Percentiles rank a stretch among this genome's conserved stretches.
Conservation (phyloP, 2,797 vertebrate species). For the Cryptoblepharus egeriae region DNA sequence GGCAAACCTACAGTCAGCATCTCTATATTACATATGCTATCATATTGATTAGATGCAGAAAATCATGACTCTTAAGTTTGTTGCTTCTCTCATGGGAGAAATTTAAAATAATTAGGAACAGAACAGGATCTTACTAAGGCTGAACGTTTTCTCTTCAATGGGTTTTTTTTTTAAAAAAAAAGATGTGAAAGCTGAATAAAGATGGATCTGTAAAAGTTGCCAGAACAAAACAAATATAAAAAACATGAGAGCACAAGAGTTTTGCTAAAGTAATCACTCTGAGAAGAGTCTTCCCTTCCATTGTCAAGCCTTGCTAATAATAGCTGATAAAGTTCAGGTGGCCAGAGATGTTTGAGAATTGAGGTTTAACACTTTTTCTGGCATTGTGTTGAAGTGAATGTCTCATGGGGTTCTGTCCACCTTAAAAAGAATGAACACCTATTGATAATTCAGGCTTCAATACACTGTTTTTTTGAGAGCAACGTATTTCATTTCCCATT, state of each 20-base stretch:
- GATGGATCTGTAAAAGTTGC: not conserved
- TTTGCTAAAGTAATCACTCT: not conserved
- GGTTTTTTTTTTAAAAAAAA: not conserved
- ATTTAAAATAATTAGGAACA: constrained; percentile 24
- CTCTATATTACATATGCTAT: constrained; percentile 4
- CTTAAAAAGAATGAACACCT: not conserved
- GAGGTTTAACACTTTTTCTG: not conserved
- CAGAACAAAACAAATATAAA: not conserved
- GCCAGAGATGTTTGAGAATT: not conserved
- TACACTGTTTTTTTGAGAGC: no score
- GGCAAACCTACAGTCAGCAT: not conserved
- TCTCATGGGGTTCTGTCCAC: not conserved
- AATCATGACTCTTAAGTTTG: constrained; percentile 12
- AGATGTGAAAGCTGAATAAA: not conserved
- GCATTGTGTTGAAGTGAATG: not conserved
- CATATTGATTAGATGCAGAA: constrained; percentile 24
- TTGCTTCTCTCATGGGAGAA: not conserved
- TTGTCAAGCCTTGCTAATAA: not conserved
- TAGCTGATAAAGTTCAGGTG: not conserved
- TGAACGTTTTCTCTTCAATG: constrained; percentile 5
- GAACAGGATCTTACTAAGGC: not conserved
- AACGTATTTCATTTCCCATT: not conserved
- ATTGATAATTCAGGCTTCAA: not conserved
- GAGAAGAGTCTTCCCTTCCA: not conserved
- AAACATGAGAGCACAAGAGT: not conserved